phyloP scores from a whole-genome alignment of 2,797 vertebrate species.

The Liparis tanakae region DNA sequence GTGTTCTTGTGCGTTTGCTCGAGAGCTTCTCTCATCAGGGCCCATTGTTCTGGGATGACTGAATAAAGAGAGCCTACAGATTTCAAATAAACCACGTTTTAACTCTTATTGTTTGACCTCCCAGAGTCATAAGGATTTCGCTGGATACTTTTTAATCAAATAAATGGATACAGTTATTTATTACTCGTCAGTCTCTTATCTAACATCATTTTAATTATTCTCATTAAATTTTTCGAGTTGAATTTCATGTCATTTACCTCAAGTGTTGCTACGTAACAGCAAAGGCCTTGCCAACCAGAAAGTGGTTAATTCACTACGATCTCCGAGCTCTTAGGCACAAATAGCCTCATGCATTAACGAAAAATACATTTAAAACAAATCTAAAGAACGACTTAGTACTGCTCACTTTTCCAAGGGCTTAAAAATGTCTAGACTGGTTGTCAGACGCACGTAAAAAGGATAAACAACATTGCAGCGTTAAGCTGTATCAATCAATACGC shows the following conservation, averaged over 20 bases:
- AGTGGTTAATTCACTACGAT: not conserved
- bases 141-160: not conserved
- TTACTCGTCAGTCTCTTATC: not conserved
- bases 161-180: not conserved
- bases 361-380: not conserved
- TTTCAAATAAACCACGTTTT: not conserved
- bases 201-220: constrained; percentile 10
- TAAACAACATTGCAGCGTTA: constrained; percentile 34
- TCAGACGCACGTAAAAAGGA: constrained; percentile 29
- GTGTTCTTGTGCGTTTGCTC: not conserved
- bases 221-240: constrained; percentile 18
- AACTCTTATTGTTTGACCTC: not conserved
- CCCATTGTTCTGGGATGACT: not conserved
- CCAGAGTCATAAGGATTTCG: not conserved
- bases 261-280: constrained; percentile 4
- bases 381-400: not conserved
- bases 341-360: not conserved
- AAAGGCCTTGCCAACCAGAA: not conserved
- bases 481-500: constrained; percentile 49
- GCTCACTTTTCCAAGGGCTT: not conserved
- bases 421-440: constrained; percentile 16
- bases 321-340: not conserved
- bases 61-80: constrained; percentile 5
- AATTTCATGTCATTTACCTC: constrained; percentile 9
- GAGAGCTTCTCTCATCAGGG: not conserved